These are phyloP conservation scores for Trissolcus brochymenae DNA, from an alignment of 2,888 invertebrate genomes.

Conservation along the genomic window DNA sequence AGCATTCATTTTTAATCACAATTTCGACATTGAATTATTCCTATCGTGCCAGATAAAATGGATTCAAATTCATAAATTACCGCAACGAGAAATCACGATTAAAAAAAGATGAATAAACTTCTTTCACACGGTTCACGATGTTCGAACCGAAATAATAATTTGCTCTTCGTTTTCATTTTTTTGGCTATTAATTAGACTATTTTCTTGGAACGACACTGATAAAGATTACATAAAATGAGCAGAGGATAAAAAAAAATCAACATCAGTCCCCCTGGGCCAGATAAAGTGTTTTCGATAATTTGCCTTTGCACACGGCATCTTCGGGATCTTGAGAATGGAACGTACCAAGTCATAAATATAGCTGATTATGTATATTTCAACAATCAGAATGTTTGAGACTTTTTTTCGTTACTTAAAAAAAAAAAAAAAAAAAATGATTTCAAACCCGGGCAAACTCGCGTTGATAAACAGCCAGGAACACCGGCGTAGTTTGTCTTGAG, in stretches of 20 bases:
- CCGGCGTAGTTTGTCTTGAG: conserved; percentile 60
- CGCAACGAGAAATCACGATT: no score
- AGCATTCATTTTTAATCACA: background rate
- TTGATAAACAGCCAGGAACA: conserved; percentile 52
- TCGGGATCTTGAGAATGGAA: conserved; percentile 22
- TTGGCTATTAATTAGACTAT: background rate
- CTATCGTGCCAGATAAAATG: no score
- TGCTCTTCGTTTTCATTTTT: no score
- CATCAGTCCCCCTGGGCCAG: conserved; percentile 1
- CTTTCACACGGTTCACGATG: no score
- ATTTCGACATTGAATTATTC: background rate
- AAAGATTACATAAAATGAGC: background rate
- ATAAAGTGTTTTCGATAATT: conserved; percentile 10
- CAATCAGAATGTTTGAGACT: conserved; percentile 30
- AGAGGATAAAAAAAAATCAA: background rate
- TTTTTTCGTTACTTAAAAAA: no score
- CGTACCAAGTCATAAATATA: background rate
- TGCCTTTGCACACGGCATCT: conserved; percentile 5
- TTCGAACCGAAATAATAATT: no score
- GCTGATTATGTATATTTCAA: conserved; percentile 19
- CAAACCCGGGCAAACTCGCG: conserved; percentile 6
- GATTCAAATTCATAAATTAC: no score
- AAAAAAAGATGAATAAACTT: no score
- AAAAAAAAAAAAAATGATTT: no score
- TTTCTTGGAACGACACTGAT: conserved; percentile 1